These are phyloP conservation scores for Aphelocoma californica DNA, from an alignment of 2,797 vertebrate genomes.

Conservation along the genomic window DNA sequence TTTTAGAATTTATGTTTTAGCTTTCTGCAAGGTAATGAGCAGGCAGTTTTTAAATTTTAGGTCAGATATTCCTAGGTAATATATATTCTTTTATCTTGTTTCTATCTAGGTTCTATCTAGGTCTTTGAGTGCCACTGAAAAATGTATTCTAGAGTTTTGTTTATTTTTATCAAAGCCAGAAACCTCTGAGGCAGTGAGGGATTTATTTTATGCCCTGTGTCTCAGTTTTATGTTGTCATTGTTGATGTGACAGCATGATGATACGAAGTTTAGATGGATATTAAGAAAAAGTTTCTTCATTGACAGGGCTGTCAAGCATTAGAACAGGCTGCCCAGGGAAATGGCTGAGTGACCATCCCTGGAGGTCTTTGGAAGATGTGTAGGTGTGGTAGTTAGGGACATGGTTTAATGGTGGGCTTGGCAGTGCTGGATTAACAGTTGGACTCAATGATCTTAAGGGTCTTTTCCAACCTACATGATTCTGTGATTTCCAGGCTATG, in stretches of 20 bases:
- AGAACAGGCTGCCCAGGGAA: neutral
- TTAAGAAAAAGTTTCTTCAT: neutral
- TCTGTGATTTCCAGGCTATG: neutral
- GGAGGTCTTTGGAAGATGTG: neutral
- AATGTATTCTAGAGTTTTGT: neutral
- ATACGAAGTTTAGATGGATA: neutral
- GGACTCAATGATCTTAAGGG: neutral
- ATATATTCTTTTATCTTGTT: neutral
- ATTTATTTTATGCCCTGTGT: neutral
- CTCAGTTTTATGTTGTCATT: neutral
- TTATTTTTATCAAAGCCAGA: neutral
- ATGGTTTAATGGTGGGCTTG: neutral
- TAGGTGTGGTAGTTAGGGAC: neutral
- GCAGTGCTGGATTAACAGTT: neutral
- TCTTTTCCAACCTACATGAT: neutral
- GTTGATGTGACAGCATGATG: neutral
- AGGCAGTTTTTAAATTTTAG: neutral
- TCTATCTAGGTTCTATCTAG: neutral
- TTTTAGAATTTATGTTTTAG: neutral
- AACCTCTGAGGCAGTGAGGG: neutral
- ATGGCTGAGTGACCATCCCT: neutral
- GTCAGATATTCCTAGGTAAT: neutral
- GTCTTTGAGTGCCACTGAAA: neutral
- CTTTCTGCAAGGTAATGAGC: neutral
- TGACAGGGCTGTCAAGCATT: fast-evolving